Evolutionary conservation across 2,888 invertebrate genomes (phyloP), one percentile per base, ranked within the genome.

Genomic region (Sesia apiformis): DNA sequence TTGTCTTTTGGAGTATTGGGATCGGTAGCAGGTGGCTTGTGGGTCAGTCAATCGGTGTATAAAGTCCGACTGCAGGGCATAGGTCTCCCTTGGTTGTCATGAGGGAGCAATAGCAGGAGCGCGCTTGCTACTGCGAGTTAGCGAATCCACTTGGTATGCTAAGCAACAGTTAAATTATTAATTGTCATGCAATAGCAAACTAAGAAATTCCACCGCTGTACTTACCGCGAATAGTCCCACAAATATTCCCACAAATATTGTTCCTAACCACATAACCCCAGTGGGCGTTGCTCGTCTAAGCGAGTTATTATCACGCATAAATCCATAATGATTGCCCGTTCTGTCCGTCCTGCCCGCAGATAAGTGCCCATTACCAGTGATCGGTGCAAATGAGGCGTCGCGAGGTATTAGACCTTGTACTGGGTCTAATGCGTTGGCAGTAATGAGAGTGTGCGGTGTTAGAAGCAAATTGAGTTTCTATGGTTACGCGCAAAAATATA

Each of bases 221-320:
- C 23, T 46, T 46, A 46, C 23, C 23, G 46, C 23, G 46, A 46
- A 46, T 46, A 46, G n/a, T 46, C 46, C 46, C 46, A 5, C 46
- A 46, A 46, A 46, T n/a, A 43, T 8, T 46, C 46, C 46, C 46
- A 5, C 46, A 46, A 46, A 46, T n/a, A 43, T 8, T 43, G 43
- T 43, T 8, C 50, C 38, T 50, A 7, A 39, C 50, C 50, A 50
- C 39, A 50, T 38, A 50, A 61, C 57, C 49, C 60, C 57, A 57
- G 70, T 72, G 65, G 73, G 73, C 66, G 75, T 66, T 55, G 53
- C 58, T 51, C 55, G 56, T 52, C 63, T 62, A 52, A 56, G 62
- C 66, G 63, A 77, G 73, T 74, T 73, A 81, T 81, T 81, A 82
- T 76, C 72, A 67, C 57, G 65, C 79, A 82, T 83, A 81, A 82